Percentiles rank a stretch among this genome's conserved stretches.
Evolutionary conservation across 92 coral and sea anemone genomes (phyloP).

Genomic region (Heliopora coerulea): DNA sequence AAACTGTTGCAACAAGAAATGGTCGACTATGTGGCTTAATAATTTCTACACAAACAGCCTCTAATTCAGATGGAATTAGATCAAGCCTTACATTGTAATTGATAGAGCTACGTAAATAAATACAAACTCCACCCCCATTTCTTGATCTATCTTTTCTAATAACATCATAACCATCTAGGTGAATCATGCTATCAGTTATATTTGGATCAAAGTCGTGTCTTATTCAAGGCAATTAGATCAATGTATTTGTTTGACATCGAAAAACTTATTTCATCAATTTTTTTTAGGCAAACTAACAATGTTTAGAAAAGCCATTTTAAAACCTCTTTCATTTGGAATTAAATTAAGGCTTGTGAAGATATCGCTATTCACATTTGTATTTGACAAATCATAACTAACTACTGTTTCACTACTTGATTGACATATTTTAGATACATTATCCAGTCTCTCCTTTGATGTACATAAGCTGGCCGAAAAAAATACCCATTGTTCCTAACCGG

Average conservation of each 20-base stretch:
- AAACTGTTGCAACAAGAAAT: constrained; percentile 44
- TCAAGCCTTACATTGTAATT: constrained; percentile 35
- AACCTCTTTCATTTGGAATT: constrained; percentile 17
- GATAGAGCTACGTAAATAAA: constrained; percentile 39
- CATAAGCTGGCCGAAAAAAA: no score
- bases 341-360: neutral
- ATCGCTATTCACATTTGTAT: neutral
- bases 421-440: no score
- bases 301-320: constrained; percentile 13
- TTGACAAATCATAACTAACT: neutral
- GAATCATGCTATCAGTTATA: constrained; percentile 6
- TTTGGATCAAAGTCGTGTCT: constrained; percentile 9
- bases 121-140: constrained; percentile 42
- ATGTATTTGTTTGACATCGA: constrained; percentile 4
- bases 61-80: constrained; percentile 26
- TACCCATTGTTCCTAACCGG: no score
- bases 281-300: neutral
- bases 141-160: constrained; percentile 44
- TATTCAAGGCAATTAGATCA: neutral
- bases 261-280: neutral
- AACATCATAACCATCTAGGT: constrained; percentile 35
- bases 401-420: no score
- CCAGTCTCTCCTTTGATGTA: no score
- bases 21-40: constrained; percentile 47
- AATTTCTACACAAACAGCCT: constrained; percentile 47